Conservation (phyloP, 2,888 invertebrate species). For the Drosophila infuscata region DNA sequence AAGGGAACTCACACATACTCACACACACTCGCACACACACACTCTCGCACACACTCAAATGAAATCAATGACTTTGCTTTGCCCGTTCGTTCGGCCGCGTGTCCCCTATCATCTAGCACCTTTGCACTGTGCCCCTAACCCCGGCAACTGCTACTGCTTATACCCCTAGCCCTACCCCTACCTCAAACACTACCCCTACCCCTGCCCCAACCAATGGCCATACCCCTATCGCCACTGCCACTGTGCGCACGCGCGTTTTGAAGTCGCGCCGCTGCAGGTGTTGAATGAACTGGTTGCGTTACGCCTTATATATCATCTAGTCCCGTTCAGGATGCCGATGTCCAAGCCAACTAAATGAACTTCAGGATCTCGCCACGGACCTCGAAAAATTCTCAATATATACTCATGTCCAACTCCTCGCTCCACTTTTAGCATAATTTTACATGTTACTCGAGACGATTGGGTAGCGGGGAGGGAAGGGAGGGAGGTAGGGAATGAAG, state of each 20-base stretch:
- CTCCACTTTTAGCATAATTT: slow-evolving; percentile 48
- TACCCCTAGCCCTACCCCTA: not conserved
- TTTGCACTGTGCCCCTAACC: slow-evolving; percentile 22
- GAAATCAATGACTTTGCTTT: slow-evolving; percentile 67
- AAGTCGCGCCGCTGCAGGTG: slow-evolving; percentile 72
- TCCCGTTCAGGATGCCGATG: slow-evolving; percentile 19
- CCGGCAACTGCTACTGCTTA: not conserved
- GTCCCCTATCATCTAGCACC: slow-evolving; percentile 60
- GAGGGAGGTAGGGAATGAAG: not conserved
- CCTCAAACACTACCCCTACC: not conserved
- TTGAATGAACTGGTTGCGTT: slow-evolving; percentile 73
- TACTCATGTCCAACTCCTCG: slow-evolving; percentile 10
- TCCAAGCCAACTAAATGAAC: slow-evolving; percentile 30
- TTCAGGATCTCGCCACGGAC: slow-evolving; percentile 11
- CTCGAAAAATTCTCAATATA: slow-evolving; percentile 9
- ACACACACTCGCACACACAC: slow-evolving; percentile 28
- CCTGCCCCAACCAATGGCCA: not conserved
- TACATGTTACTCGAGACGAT: slow-evolving; percentile 21
- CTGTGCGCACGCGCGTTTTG: slow-evolving; percentile 65
- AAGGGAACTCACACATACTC: slow-evolving; percentile 25
- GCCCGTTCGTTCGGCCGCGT: slow-evolving; percentile 47
- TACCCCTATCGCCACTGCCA: slow-evolving; percentile 21
- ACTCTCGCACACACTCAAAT: slow-evolving; percentile 31
- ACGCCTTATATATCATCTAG: slow-evolving; percentile 68
- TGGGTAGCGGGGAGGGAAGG: not conserved